Evolutionary conservation across 2,888 invertebrate genomes (phyloP), one percentile per base, ranked within the genome.

Genomic region (Bursaphelenchus okinawaensis): DNA sequence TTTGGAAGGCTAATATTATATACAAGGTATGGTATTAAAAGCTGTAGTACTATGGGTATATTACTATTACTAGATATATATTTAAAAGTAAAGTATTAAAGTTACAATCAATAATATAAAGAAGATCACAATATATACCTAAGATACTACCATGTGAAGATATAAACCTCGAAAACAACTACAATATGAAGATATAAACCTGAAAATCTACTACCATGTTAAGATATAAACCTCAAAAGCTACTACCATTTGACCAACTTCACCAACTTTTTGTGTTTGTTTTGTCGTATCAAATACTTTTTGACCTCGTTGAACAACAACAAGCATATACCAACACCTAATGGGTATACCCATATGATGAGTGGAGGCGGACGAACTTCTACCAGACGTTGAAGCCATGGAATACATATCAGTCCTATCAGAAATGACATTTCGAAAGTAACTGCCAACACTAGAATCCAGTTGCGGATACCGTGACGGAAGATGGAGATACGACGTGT

Each of bases 401-500:
- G 77, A 1, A 72, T 69, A 62, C 69, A 75, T n/a, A 75, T 69
- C 63, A 75, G 69, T 27, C 75, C 57, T 51, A 71, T 65, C 29
- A 77, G 69, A n/a, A 73, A 61, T 3, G 67, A 63, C 12, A 77
- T 57, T 51, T 75, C 75, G 63, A 77, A 73, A 52, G 73, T 65
- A 0, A 75, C 73, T 7, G 76, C 75, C 16, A 68, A 67, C 19
- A 72, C 63, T 16, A 74, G 55, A 24, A 65, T 57, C 68, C 73
- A 63, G 62, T 77, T 77, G 23, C 67, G 68, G 59, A 77, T 69
- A 52, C 76, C 75, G 61, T 77, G 76, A 8, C 54, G 59, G 67
- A 77, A 76, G 24, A 77, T 64, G 8, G 77, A 77, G 12, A 73
- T 70, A 23, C 77, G 67, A 26, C 76, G 67, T n/a, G 77, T 77